Evolutionary conservation across 2,888 invertebrate species (phyloP).

Genomic region (Mythimna impura): DNA sequence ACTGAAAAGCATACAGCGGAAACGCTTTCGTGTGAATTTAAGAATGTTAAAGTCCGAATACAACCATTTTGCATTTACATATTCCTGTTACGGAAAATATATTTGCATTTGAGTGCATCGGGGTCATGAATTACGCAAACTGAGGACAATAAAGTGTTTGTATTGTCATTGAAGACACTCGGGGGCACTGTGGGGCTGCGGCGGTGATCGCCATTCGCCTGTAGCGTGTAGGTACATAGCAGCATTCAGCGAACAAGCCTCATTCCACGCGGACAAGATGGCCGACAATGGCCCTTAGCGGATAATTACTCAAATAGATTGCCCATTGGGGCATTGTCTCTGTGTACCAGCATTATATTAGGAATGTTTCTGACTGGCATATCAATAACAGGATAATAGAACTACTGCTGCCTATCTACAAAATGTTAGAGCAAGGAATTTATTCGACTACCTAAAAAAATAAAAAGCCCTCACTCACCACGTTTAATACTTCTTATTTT

Average conservation of each 20-base stretch:
- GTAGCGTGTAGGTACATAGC: conserved; percentile 79
- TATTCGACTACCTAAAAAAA: neutral
- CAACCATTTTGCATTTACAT: conserved; percentile 41
- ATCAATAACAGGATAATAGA: conserved; percentile 65
- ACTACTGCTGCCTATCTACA: conserved; percentile 6
- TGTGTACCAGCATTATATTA: conserved; percentile 82
- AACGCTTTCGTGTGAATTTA: conserved; percentile 28
- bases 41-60: conserved; percentile 26
- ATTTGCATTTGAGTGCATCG: conserved; percentile 55
- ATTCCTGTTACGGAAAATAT: conserved; percentile 37
- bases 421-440: neutral
- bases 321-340: conserved; percentile 89
- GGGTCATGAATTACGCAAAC: conserved; percentile 69
- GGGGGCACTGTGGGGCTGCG: conserved; percentile 78
- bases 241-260: conserved; percentile 87
- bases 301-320: conserved; percentile 91
- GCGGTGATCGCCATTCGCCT: conserved; percentile 81
- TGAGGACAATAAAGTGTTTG: conserved; percentile 78
- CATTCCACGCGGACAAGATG: conserved; percentile 89
- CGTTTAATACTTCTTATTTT: neutral
- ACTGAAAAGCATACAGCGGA: conserved; percentile 34
- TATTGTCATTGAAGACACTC: conserved; percentile 80
- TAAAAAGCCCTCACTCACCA: neutral
- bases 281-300: conserved; percentile 90
- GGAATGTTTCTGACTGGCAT: conserved; percentile 78